Base-by-base conservation (phyloP, 2,888 invertebrate genomes). In the Syrphus vitripennis region DNA sequence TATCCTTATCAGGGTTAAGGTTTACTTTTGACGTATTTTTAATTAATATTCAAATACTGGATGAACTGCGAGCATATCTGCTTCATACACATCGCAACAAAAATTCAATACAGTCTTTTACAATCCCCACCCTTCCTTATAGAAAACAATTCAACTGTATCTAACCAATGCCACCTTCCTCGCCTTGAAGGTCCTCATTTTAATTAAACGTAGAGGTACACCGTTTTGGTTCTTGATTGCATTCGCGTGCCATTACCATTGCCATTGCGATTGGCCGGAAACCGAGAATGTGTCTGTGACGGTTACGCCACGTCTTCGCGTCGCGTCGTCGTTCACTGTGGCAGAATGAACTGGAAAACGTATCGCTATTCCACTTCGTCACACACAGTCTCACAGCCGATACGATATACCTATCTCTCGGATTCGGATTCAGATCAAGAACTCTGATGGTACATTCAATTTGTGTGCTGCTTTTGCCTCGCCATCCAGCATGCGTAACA, bases 251-350 rank as follows among this genome's bases (percentile, higher is more conserved):
- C 81, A 77, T 76, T 83, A 78, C 34, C 34, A 34, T 59, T 59
- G 59, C 84, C 89, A 88, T 89, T 89, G 87, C 91, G 90, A 91
- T 91, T 91, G 91, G 91, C 92, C 92, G 91, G 90, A 91, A 90
- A 78, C 50, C 86, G 82, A 86, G 82, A 82, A 86, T 86, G 81
- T 78, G 57, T 86, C 81, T 86, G 86, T 86, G 86, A 86, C 86
- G 82, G 86, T 86, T 86, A 86, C 86, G 86, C 81, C 86, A 82
- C 76, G 77, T 70, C 86, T 50, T 50, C 34, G 48, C 21, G n/a
- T 61, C 61, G 12, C 37, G n/a, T 67, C 48, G 31, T 42, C 61
- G 67, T 86, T 78, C 81, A 77, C 86, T 86, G 69, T 86, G 77
- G 57, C 86, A 86, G 78, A 82, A 86, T 86, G 86, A 86, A 86